Conservation (phyloP, 2,888 invertebrate genomes). For the Druceiella hillmani region DNA sequence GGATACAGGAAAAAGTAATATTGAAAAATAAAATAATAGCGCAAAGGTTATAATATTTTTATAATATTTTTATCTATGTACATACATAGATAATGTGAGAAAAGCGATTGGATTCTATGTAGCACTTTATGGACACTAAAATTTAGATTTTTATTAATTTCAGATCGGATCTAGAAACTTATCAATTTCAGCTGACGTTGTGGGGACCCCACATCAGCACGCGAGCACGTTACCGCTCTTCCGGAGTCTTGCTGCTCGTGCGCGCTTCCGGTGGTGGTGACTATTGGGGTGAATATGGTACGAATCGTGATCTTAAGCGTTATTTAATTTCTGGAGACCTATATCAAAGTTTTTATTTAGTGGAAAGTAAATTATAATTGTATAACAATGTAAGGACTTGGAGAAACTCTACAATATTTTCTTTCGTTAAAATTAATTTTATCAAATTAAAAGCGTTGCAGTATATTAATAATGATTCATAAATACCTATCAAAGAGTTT, state of each 20-base stretch:
- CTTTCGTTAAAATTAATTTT: too few species aligned
- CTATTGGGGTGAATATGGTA: constrained; percentile 87
- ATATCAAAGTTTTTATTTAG: background rate
- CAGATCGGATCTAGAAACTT: constrained; percentile 70
- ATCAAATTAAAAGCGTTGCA: too few species aligned
- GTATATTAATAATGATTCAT: too few species aligned
- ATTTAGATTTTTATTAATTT: constrained; percentile 25
- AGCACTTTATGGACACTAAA: too few species aligned
- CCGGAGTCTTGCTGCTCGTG: constrained; percentile 72
- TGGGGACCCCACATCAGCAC: constrained; percentile 76
- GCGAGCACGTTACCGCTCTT: constrained; percentile 73
- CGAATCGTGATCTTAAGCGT: constrained; percentile 13
- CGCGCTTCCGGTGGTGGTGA: constrained; percentile 82
- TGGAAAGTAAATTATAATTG: background rate
- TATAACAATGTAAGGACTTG: background rate
- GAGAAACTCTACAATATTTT: too few species aligned
- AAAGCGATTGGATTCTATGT: too few species aligned
- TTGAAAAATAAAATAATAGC: too few species aligned
- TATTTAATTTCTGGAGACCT: background rate
- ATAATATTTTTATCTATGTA: too few species aligned
- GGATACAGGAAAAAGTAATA: too few species aligned
- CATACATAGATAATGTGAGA: too few species aligned
- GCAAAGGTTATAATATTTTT: too few species aligned
- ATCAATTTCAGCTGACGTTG: constrained; percentile 76
- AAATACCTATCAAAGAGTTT: too few species aligned